phyloP scores from a whole-genome alignment of 2,113 vertebrate species.

The Dermatemys mawii region DNA sequence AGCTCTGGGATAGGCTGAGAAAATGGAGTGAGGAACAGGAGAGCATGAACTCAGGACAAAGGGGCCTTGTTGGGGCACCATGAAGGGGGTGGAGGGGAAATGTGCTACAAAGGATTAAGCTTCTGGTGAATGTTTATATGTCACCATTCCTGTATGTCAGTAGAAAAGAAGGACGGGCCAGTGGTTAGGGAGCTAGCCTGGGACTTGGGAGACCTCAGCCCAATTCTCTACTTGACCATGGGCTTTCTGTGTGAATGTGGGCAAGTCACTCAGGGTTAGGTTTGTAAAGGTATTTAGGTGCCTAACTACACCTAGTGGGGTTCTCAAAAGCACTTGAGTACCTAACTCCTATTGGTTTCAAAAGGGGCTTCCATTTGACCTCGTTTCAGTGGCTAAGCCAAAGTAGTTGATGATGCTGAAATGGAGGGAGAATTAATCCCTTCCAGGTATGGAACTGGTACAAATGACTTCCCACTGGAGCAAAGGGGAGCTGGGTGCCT shows the following conservation, averaged over 20 bases:
- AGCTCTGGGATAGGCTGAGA: neutral
- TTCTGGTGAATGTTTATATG: neutral
- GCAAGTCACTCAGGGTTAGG: neutral
- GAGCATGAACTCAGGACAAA: neutral
- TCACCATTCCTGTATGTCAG: neutral
- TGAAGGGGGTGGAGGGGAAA: neutral
- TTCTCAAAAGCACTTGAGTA: neutral
- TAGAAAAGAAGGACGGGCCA: neutral
- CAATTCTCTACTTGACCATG: neutral
- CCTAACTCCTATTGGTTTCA: neutral
- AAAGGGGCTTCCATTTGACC: neutral
- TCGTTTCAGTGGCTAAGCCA: neutral
- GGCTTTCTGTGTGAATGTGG: neutral
- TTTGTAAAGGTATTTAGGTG: neutral
- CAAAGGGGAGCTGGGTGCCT: fast-evolving
- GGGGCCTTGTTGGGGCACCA: neutral
- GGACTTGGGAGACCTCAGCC: neutral
- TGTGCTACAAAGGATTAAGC: neutral
- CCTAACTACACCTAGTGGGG: neutral
- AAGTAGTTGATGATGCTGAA: neutral
- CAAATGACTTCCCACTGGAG: neutral
- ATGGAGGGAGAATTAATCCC: neutral
- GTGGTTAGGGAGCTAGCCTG: neutral
- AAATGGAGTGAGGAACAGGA: neutral
- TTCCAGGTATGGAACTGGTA: neutral